Percentiles rank a stretch among this genome's conserved stretches.
Evolutionary conservation across 2,113 vertebrate species (phyloP).

Genomic region (Acrocephalus arundinaceus): DNA sequence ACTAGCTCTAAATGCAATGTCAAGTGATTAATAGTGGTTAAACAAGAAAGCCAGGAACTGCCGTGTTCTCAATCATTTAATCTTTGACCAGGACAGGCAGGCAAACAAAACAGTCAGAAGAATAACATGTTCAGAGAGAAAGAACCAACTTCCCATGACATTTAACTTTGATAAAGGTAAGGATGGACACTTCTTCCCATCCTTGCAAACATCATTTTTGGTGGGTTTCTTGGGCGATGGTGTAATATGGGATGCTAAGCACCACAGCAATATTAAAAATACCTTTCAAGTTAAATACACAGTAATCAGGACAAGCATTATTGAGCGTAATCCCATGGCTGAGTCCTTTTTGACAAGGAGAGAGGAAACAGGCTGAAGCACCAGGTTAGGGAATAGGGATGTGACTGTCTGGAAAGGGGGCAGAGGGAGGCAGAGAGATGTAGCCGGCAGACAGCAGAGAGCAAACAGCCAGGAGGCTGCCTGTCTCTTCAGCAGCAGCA

Average conservation of each 20-base stretch:
- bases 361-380: background rate
- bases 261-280: background rate
- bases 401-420: background rate
- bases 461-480: background rate
- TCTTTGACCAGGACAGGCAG: background rate
- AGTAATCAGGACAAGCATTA: background rate
- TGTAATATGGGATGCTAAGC: background rate
- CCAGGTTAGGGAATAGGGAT: background rate
- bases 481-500: background rate
- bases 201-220: background rate
- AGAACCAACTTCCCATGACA: background rate
- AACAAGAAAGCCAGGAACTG: conserved; percentile 39
- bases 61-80: background rate
- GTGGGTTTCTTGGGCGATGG: background rate
- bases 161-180: background rate
- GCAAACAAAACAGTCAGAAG: background rate
- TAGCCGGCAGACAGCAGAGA: background rate
- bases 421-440: background rate
- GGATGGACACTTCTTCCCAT: background rate
- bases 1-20: conserved; percentile 32
- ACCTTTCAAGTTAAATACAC: background rate
- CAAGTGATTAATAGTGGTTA: conserved; percentile 34
- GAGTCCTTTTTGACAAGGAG: background rate
- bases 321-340: background rate
- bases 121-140: background rate